phyloP scores from a whole-genome alignment of 2,888 invertebrate genomes.

The Dorcus parallelipipedus region DNA sequence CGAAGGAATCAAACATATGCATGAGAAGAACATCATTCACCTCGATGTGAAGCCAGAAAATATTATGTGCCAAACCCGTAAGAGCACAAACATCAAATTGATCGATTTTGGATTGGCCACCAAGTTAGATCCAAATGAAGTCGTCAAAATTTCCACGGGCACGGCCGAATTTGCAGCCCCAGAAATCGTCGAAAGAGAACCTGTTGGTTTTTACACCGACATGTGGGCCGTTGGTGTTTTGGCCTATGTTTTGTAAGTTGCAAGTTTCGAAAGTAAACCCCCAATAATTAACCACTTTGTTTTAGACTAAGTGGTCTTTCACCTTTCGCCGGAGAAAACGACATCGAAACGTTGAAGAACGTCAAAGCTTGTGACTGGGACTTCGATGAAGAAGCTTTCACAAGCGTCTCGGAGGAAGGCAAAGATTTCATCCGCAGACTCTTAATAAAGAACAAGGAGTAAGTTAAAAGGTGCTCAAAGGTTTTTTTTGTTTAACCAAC shows the following conservation, averaged over 20 bases:
- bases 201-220: conserved; percentile 99
- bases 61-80: conserved; percentile 98
- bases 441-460: conserved; percentile 91
- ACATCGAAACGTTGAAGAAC: conserved; percentile 96
- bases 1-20: conserved; percentile 97
- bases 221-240: conserved; percentile 99
- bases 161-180: conserved; percentile 99
- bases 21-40: conserved; percentile 98
- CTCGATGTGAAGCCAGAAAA: conserved; percentile 97
- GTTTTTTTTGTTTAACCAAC: conserved; percentile 4
- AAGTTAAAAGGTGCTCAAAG: conserved; percentile 43
- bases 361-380: conserved; percentile 99
- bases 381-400: conserved; percentile 95
- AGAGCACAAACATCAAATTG: conserved; percentile 92
- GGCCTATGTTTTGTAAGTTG: conserved; percentile 92
- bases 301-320: conserved; percentile 90
- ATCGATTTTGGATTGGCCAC: conserved; percentile 99
- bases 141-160: conserved; percentile 98
- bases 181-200: conserved; percentile 97
- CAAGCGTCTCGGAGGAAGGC: conserved; percentile 91
- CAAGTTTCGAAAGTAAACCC: conserved; percentile 6
- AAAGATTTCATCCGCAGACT: conserved; percentile 96
- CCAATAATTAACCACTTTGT: conserved; percentile 7
- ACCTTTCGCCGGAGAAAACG: conserved; percentile 94
- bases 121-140: conserved; percentile 95